These are phyloP conservation scores for Ophiothrix spiculata DNA, from an alignment of 35 echinoderm and acorn worm species.

Conservation along the genomic window DNA sequence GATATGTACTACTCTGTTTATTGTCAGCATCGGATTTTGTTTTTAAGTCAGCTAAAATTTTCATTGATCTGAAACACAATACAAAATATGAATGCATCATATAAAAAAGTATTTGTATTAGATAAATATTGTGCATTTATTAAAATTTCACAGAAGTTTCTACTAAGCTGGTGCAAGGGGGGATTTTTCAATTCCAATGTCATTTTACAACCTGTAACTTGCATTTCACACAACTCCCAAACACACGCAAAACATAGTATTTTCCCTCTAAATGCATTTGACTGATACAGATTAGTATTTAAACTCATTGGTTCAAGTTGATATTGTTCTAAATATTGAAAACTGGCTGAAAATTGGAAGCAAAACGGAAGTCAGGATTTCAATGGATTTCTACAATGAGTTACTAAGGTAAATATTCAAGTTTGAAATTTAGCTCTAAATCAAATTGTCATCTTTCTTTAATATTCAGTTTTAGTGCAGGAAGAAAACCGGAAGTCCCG, in stretches of 20 bases:
- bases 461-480: too few species aligned
- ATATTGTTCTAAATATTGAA: too few species aligned
- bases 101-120: not conserved
- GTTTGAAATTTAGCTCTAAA: too few species aligned
- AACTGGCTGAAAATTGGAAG: not conserved
- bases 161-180: not conserved
- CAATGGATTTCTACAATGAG: too few species aligned
- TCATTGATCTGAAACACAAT: constrained; percentile 32
- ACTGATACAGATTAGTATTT: too few species aligned
- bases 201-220: not conserved
- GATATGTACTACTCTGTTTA: constrained; percentile 1
- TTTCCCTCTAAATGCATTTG: too few species aligned
- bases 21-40: not conserved
- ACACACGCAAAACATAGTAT: not conserved
- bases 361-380: not conserved
- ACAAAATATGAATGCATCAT: not conserved
- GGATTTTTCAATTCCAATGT: not conserved
- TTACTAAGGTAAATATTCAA: too few species aligned
- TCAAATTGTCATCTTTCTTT: too few species aligned
- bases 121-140: not conserved
- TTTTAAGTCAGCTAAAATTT: constrained; percentile 49
- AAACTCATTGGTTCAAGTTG: too few species aligned
- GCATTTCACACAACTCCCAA: not conserved
- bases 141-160: not conserved
- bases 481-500: too few species aligned